Conservation (phyloP, 2,113 vertebrate species). For the Actenoides lindsayi region DNA sequence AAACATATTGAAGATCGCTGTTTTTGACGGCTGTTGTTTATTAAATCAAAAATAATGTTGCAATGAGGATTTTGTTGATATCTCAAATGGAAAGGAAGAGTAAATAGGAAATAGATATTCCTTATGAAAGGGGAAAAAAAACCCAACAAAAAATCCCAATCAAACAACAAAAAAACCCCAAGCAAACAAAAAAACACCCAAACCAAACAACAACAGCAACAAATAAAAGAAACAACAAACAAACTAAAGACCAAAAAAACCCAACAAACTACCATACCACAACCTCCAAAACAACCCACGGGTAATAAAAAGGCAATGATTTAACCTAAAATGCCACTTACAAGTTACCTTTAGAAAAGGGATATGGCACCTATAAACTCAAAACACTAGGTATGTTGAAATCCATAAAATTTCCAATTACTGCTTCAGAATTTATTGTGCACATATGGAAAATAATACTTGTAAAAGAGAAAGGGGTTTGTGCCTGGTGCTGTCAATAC, state of each 20-base stretch:
- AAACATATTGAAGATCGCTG: conserved; percentile 54
- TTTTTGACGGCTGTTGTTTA: conserved; percentile 20
- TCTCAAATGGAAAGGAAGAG: conserved; percentile 24
- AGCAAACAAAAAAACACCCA: neutral
- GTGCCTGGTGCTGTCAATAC: conserved; percentile 88
- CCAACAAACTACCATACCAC: neutral
- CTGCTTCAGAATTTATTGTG: conserved; percentile 82
- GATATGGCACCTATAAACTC: conserved; percentile 71
- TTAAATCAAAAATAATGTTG: conserved; percentile 34
- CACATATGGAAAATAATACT: conserved; percentile 90
- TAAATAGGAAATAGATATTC: neutral
- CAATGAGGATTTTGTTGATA: conserved; percentile 4
- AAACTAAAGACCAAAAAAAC: neutral
- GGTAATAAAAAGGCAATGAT: neutral
- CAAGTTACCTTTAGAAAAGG: conserved; percentile 65
- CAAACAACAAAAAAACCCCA: neutral
- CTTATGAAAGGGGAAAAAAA: neutral
- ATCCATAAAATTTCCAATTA: conserved; percentile 87
- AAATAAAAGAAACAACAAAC: neutral
- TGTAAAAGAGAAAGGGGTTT: conserved; percentile 85
- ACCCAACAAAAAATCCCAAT: neutral
- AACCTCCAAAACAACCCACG: neutral
- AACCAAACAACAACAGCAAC: neutral
- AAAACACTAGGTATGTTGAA: conserved; percentile 74
- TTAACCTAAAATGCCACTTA: conserved; percentile 32